Evolutionary conservation across 2,113 vertebrate genomes (phyloP).

Genomic region (Pollachius pollachius): DNA sequence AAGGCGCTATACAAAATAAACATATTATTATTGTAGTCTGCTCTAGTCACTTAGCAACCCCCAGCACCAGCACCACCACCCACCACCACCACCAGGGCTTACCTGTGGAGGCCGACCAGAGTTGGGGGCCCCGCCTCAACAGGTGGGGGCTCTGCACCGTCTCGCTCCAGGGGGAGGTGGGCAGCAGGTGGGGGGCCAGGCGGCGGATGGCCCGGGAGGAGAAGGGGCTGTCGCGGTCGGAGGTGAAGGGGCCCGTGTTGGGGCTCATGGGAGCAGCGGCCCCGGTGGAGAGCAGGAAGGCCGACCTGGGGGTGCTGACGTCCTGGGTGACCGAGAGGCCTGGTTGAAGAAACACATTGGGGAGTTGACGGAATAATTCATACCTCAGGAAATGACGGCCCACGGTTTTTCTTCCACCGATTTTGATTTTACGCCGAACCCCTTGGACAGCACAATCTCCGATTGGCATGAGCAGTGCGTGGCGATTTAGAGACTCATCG

Average conservation of each 20-base stretch:
- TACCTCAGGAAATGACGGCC: no score
- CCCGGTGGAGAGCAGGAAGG: slow-evolving; percentile 72
- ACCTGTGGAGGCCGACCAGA: slow-evolving; percentile 89
- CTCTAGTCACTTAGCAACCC: no score
- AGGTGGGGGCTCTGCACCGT: slow-evolving; percentile 80
- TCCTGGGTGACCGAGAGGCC: slow-evolving; percentile 45
- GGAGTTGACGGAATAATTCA: no score
- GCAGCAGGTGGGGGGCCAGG: slow-evolving; percentile 65
- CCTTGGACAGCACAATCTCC: no score
- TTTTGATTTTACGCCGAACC: no score
- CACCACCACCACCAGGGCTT: slow-evolving; percentile 13
- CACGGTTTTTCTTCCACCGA: no score
- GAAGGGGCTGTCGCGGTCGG: slow-evolving; percentile 77
- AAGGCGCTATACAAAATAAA: no score
- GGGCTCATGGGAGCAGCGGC: slow-evolving; percentile 62
- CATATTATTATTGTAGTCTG: no score
- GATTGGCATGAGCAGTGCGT: no score
- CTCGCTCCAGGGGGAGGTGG: slow-evolving; percentile 76
- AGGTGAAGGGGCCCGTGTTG: slow-evolving; percentile 70
- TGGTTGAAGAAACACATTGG: no score
- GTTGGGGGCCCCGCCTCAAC: slow-evolving; percentile 80
- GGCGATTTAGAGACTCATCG: no score
- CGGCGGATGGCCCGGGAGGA: slow-evolving; percentile 71
- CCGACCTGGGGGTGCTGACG: slow-evolving; percentile 74
- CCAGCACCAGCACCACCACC: background rate